These are phyloP conservation scores for Thunnus albacares DNA, from an alignment of 2,797 vertebrate genomes.

Conservation along the genomic window DNA sequence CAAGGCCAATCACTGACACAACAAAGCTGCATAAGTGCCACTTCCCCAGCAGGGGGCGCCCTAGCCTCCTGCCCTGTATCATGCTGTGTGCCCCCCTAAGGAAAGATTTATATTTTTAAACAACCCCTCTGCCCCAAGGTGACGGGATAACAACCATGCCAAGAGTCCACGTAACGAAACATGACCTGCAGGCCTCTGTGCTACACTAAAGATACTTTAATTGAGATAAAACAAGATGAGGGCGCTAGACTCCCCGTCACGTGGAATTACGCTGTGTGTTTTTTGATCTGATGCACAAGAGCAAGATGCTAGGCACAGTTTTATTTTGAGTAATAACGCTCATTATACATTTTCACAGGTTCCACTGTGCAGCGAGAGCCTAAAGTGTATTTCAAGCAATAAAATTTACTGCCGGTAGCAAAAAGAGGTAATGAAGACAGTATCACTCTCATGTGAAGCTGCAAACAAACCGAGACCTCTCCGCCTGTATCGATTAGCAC, in stretches of 20 bases:
- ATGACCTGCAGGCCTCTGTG: conserved; percentile 69
- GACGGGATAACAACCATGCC: conserved; percentile 80
- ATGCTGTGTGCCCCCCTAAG: conserved; percentile 72
- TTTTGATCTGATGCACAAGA: conserved; percentile 72
- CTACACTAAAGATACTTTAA: conserved; percentile 80
- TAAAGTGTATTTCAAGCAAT: conserved; percentile 62
- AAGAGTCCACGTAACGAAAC: conserved; percentile 74
- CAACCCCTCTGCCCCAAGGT: conserved; percentile 74
- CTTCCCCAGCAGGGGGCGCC: conserved; percentile 91
- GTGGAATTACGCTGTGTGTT: conserved; percentile 73
- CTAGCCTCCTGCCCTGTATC: conserved; percentile 75
- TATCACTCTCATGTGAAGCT: conserved; percentile 49
- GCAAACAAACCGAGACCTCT: conserved; percentile 61
- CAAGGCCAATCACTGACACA: conserved; percentile 87
- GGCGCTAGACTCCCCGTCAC: conserved; percentile 72
- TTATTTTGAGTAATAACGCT: conserved; percentile 69
- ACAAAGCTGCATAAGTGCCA: conserved; percentile 80
- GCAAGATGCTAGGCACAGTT: conserved; percentile 63
- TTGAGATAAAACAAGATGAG: conserved; percentile 78
- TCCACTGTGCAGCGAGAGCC: conserved; percentile 50
- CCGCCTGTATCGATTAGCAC: conserved; percentile 66
- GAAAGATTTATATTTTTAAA: conserved; percentile 85
- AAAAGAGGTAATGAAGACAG: conserved; percentile 66
- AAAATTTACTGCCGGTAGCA: conserved; percentile 52
- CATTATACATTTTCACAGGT: conserved; percentile 66